A percentile compares a stretch with the other conserved stretches of the same genome.
These are phyloP conservation scores for Oriolus oriolus DNA, from an alignment of 2,113 vertebrate species.

Conservation along the genomic window DNA sequence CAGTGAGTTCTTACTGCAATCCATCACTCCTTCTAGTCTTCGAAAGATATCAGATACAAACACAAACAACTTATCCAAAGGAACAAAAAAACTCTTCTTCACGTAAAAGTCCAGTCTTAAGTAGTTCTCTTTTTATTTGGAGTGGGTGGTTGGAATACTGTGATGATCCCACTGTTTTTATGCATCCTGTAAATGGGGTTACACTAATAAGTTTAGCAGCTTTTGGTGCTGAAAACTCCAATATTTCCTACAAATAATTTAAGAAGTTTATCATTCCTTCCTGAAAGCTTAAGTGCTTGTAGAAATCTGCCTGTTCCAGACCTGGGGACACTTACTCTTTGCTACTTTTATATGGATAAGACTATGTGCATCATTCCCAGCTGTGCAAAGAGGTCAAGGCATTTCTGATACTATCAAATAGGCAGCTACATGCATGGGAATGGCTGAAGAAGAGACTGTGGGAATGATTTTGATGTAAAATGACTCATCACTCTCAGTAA, in stretches of 20 bases:
- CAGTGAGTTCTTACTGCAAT: neutral
- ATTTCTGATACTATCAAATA: neutral
- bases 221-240: neutral
- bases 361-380: neutral
- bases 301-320: neutral
- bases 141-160: neutral
- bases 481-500: neutral
- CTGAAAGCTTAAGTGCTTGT: neutral
- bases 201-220: neutral
- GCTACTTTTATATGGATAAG: neutral
- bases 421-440: neutral
- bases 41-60: neutral
- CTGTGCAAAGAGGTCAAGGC: neutral
- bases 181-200: neutral
- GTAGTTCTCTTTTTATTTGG: neutral
- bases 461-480: neutral
- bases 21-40: neutral
- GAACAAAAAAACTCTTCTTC: neutral
- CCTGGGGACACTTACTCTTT: neutral
- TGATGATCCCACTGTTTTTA: accelerated
- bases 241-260: neutral
- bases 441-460: neutral
- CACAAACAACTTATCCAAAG: neutral
- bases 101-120: neutral
- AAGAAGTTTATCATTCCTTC: neutral